A percentile compares a stretch with the other conserved stretches of the same genome.
phyloP scores from a whole-genome alignment of 2,113 vertebrate species.

The Grammomys dolichurus region DNA sequence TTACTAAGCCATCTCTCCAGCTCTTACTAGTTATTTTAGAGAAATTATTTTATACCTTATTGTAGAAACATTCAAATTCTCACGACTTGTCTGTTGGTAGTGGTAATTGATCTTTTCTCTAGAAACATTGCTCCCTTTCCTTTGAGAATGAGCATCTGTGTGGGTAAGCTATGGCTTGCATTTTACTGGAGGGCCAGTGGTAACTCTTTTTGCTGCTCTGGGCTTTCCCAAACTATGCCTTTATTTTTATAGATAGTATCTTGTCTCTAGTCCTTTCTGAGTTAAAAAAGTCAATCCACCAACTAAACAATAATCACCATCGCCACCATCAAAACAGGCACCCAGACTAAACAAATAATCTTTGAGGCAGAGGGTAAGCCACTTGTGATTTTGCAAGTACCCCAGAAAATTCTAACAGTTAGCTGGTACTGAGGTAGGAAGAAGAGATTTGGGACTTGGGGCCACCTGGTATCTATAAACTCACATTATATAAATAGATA shows the following conservation, averaged over 20 bases:
- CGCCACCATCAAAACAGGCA: neutral
- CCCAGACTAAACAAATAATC: neutral
- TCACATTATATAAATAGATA: neutral
- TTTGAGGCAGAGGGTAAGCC: neutral
- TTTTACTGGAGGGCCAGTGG: neutral
- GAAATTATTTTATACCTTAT: constrained; percentile 37
- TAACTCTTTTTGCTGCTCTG: neutral
- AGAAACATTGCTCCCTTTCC: neutral
- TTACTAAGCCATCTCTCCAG: neutral
- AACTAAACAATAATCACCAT: neutral
- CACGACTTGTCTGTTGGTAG: neutral
- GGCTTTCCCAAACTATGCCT: neutral
- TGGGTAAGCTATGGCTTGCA: constrained; percentile 23
- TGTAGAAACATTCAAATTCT: constrained; percentile 2
- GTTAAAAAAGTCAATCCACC: neutral
- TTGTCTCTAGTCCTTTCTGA: constrained; percentile 25
- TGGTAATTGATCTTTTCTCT: neutral
- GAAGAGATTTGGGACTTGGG: constrained; percentile 24
- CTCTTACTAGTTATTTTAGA: constrained; percentile 1
- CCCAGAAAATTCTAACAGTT: constrained; percentile 36
- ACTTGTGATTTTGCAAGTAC: neutral
- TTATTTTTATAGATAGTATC: constrained; percentile 31
- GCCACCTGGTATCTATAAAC: neutral
- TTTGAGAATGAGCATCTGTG: neutral
- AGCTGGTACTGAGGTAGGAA: constrained; percentile 13